phyloP scores from a whole-genome alignment of 2,113 vertebrate species.

The Lynx canadensis region DNA sequence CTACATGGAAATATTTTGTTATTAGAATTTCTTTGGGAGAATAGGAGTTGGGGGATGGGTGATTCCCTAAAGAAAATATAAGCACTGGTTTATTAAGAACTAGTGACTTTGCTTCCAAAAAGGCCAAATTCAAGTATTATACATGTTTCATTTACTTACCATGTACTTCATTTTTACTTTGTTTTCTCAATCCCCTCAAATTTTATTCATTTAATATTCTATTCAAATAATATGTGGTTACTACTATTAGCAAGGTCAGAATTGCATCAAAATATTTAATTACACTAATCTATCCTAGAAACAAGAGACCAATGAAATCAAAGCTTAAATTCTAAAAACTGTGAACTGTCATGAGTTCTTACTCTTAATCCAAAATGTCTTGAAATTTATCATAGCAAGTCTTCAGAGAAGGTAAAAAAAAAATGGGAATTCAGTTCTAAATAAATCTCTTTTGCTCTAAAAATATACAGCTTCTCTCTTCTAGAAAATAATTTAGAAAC shows the following conservation, averaged over 20 bases:
- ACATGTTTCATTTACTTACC: conserved; percentile 6
- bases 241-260: not conserved
- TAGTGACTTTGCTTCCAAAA: not conserved
- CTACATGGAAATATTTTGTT: not conserved
- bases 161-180: not conserved
- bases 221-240: not conserved
- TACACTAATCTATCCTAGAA: not conserved
- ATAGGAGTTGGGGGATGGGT: not conserved
- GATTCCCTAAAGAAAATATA: not conserved
- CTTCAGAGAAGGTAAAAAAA: not conserved
- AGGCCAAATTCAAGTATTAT: not conserved
- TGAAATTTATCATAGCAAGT: not conserved
- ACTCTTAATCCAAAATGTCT: not conserved
- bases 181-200: not conserved
- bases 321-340: not conserved
- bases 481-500: not conserved
- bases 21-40: not conserved
- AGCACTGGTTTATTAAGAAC: not conserved
- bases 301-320: not conserved
- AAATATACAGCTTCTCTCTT: not conserved
- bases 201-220: not conserved
- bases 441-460: not conserved
- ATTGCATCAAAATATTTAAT: not conserved
- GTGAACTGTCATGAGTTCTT: not conserved
- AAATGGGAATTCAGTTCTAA: not conserved